Conservation (phyloP, 2,797 vertebrate species). For the Notamacropus eugenii region DNA sequence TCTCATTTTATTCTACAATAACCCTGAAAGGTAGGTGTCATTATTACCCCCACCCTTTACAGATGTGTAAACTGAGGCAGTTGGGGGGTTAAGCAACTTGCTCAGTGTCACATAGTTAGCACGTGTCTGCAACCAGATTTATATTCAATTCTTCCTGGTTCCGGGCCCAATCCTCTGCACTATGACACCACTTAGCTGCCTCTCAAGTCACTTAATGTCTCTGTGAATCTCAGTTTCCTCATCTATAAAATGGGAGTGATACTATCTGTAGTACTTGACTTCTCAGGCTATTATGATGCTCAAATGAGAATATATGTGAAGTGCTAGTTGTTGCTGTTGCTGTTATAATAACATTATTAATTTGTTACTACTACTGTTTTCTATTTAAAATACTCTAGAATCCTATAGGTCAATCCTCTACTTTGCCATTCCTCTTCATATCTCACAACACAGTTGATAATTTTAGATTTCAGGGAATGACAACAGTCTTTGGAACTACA, state of each 20-base stretch:
- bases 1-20: neutral
- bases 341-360: neutral
- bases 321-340: neutral
- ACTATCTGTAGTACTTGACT: neutral
- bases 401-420: neutral
- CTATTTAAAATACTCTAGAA: neutral
- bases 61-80: neutral
- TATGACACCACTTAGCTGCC: too few species aligned
- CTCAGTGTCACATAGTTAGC: neutral
- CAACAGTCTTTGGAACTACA: neutral
- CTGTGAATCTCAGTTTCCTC: neutral
- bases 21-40: neutral
- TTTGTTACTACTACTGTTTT: neutral
- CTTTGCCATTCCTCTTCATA: neutral
- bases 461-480: neutral
- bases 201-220: neutral
- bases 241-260: neutral
- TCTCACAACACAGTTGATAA: neutral
- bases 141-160: neutral
- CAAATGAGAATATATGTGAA: neutral
- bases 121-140: neutral
- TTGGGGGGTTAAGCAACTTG: neutral
- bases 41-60: neutral
- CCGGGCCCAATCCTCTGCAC: too few species aligned
- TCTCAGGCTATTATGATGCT: neutral